A percentile compares a stretch with the other conserved stretches of the same genome.
Evolutionary conservation across 2,113 vertebrate species (phyloP).

Genomic region (Fregata magnificens): DNA sequence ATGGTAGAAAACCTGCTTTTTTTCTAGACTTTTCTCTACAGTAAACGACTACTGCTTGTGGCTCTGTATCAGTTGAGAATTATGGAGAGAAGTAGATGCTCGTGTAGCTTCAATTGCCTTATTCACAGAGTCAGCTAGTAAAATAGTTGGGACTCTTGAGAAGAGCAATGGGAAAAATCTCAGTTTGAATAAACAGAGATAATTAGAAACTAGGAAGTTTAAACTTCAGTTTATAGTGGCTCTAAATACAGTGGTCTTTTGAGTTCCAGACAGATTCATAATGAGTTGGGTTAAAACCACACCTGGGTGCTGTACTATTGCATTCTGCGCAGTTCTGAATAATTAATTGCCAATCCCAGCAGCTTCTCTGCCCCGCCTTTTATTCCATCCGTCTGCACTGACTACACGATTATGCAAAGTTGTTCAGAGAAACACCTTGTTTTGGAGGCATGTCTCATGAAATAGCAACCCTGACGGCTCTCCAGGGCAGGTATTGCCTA

Average conservation of each 20-base stretch:
- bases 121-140: not conserved
- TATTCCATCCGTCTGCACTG: not conserved
- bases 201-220: not conserved
- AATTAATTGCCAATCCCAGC: not conserved
- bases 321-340: not conserved
- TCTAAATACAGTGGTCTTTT: not conserved
- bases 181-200: not conserved
- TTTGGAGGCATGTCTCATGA: not conserved
- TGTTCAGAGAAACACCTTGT: not conserved
- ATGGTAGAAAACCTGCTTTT: not conserved
- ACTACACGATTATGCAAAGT: accelerated
- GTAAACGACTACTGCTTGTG: not conserved
- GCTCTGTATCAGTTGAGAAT: not conserved
- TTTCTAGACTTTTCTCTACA: not conserved
- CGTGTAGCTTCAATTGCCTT: not conserved
- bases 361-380: not conserved
- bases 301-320: not conserved
- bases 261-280: not conserved
- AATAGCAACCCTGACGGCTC: not conserved
- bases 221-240: not conserved
- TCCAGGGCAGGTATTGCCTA: not conserved
- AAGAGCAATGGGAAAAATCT: not conserved
- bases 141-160: not conserved
- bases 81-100: not conserved
- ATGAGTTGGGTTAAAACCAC: not conserved